phyloP scores from a whole-genome alignment of 2,113 vertebrate genomes.

The Ploceus nigricollis region DNA sequence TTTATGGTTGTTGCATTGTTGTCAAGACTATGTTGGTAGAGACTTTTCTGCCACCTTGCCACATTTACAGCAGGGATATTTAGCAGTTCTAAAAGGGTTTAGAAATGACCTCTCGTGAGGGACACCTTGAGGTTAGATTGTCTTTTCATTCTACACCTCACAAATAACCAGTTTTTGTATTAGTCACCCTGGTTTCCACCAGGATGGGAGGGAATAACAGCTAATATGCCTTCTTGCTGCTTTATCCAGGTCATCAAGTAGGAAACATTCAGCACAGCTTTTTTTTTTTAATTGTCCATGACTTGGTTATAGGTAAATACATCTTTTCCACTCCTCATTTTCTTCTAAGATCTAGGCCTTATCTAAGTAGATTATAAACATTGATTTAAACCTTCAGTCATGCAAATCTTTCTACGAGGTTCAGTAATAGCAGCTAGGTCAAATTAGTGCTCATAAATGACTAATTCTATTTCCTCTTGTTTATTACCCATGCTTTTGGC shows the following conservation, averaged over 20 bases:
- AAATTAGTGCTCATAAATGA: slow-evolving; percentile 23
- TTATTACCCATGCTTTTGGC: slow-evolving; percentile 9
- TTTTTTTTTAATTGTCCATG: not conserved
- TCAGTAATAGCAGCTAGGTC: slow-evolving; percentile 12
- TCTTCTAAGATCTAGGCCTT: not conserved
- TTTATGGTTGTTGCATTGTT: not conserved
- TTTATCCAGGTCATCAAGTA: not conserved
- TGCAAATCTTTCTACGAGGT: not conserved
- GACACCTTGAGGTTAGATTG: not conserved
- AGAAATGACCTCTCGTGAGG: not conserved
- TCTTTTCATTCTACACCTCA: not conserved
- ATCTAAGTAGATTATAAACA: not conserved
- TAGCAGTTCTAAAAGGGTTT: not conserved
- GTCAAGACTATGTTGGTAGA: not conserved
- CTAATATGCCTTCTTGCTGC: not conserved
- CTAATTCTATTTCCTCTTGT: slow-evolving; percentile 36
- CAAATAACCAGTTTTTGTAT: not conserved
- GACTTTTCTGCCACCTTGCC: not conserved
- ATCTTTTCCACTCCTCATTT: not conserved
- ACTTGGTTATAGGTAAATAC: not conserved
- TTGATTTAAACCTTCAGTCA: slow-evolving; percentile 20
- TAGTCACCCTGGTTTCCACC: not conserved
- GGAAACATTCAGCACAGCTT: not conserved
- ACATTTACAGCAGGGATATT: not conserved
- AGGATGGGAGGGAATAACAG: not conserved